Evolutionary conservation across 1,140 invertebrate species (phyloP).

Genomic region (Diachasma alloeum): DNA sequence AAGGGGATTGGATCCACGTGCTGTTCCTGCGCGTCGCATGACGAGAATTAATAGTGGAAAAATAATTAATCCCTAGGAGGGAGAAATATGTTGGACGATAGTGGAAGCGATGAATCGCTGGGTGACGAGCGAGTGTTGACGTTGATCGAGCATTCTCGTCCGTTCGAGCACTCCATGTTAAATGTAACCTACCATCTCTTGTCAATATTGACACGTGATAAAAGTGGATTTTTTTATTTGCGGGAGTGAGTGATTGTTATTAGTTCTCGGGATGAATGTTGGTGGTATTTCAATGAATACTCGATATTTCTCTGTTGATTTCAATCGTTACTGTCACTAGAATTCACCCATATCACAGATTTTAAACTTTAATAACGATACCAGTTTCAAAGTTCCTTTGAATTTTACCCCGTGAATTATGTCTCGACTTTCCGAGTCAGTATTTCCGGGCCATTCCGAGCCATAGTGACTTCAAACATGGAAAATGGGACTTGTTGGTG

Average conservation of each 20-base stretch:
- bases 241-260: too few species aligned
- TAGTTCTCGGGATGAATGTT: too few species aligned
- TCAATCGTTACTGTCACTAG: too few species aligned
- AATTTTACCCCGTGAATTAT: not conserved
- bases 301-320: too few species aligned
- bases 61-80: not conserved
- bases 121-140: not conserved
- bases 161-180: not conserved
- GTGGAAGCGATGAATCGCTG: not conserved
- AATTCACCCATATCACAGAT: too few species aligned
- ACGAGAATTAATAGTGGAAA: not conserved
- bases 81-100: not conserved
- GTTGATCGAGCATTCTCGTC: not conserved
- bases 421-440: not conserved
- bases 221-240: not conserved
- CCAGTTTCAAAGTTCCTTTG: too few species aligned
- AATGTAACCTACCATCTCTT: not conserved
- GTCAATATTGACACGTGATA: not conserved
- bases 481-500: not conserved
- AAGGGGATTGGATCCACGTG: too few species aligned
- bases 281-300: too few species aligned
- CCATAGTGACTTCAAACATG: not conserved
- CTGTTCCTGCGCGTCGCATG: too few species aligned
- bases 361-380: too few species aligned
- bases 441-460: not conserved